A percentile compares a stretch with the other conserved stretches of the same genome.
Conservation (phyloP, 2,113 vertebrate genomes). For the Verasper variegatus region DNA sequence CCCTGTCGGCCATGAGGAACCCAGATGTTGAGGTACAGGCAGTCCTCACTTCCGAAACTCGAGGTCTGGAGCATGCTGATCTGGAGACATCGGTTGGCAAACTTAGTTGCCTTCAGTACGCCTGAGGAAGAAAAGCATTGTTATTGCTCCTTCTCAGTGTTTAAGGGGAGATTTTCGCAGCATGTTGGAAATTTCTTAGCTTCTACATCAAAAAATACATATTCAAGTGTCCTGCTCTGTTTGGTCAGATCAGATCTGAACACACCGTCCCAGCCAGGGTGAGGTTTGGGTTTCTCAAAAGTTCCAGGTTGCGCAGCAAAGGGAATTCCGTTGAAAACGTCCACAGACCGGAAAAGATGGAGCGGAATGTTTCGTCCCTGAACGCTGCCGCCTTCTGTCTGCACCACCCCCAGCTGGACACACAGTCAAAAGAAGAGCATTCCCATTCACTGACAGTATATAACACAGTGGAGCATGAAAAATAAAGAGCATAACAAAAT, state of each 20-base stretch:
- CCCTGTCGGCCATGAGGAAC: constrained; percentile 85
- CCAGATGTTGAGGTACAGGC: constrained; percentile 97
- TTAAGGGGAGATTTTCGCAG: no score
- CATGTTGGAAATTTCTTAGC: no score
- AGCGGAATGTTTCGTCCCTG: constrained; percentile 82
- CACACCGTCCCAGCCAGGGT: constrained; percentile 93
- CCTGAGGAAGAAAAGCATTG: constrained; percentile 14
- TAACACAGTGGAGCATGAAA: no score
- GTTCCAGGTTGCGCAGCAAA: constrained; percentile 86
- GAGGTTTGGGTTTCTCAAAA: constrained; percentile 87
- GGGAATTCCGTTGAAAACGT: constrained; percentile 93
- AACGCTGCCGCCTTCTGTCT: constrained; percentile 89
- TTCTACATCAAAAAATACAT: background rate
- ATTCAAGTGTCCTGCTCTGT: background rate
- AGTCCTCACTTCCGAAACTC: constrained; percentile 85
- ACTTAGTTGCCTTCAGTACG: constrained; percentile 3
- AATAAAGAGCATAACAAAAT: no score
- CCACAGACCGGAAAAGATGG: constrained; percentile 80
- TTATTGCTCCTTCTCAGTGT: background rate
- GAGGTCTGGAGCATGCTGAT: constrained; percentile 73
- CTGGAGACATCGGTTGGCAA: constrained; percentile 85
- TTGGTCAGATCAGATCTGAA: background rate
- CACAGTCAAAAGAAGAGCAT: background rate
- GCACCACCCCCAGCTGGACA: constrained; percentile 86
- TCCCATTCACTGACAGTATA: background rate